These are phyloP conservation scores for Phortica magna DNA, from an alignment of 2,888 invertebrate species.

Conservation along the genomic window DNA sequence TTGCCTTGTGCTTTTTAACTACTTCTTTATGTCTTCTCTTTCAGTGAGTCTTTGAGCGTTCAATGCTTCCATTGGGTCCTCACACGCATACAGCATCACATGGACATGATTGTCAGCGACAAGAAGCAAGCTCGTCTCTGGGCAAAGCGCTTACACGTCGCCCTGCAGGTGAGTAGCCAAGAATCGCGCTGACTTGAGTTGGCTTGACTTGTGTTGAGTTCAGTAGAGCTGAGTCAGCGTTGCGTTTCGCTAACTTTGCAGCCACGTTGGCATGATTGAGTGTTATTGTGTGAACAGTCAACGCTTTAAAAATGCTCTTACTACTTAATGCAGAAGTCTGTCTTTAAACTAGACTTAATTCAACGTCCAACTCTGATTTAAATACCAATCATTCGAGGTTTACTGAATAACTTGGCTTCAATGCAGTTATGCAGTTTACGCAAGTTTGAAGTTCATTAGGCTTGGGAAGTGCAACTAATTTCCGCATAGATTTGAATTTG, in stretches of 20 bases:
- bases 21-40: slow-evolving; percentile 66
- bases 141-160: slow-evolving; percentile 92
- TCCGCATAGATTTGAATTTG: neutral
- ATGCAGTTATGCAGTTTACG: neutral
- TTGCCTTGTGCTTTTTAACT: slow-evolving; percentile 28
- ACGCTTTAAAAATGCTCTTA: neutral
- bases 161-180: slow-evolving; percentile 79
- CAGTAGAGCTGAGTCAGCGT: too few relatives aligned
- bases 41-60: slow-evolving; percentile 94
- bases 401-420: neutral
- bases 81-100: slow-evolving; percentile 86
- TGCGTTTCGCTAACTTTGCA: too few relatives aligned
- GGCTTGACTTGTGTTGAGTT: neutral
- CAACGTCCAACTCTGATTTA: neutral
- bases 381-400: neutral
- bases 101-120: slow-evolving; percentile 92
- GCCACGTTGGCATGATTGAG: neutral
- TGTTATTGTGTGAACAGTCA: neutral
- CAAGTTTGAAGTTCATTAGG: neutral
- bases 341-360: neutral
- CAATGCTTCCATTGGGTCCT: slow-evolving; percentile 93
- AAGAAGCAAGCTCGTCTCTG: slow-evolving; percentile 90
- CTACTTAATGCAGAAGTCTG: neutral
- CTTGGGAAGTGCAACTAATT: slow-evolving; percentile 17
- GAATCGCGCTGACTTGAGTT: neutral